Evolutionary conservation across 92 coral and sea anemone species (phyloP).

Genomic region (Siderastrea siderea): DNA sequence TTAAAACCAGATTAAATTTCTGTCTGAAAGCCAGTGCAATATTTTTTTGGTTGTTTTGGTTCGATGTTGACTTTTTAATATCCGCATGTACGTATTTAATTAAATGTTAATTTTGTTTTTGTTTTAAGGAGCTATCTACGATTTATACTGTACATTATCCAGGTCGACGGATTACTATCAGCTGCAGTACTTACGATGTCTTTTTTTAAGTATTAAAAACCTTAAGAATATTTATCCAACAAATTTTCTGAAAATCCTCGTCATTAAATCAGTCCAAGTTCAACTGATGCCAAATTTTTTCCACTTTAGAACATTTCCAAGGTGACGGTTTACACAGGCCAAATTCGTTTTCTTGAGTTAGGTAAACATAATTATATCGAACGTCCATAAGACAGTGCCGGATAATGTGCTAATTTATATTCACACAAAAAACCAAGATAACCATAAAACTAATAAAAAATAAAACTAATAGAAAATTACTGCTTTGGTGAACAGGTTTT

Average conservation of each 20-base stretch:
- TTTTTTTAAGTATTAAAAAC: not conserved
- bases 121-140: not conserved
- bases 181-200: too few relatives aligned
- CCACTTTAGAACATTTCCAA: not conserved
- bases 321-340: not conserved
- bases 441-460: not conserved
- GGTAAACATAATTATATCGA: slow-evolving; percentile 22
- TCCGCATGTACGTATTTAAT: not conserved
- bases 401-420: not conserved
- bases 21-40: too few relatives aligned
- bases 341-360: not conserved
- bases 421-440: not conserved
- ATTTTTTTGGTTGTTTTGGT: too few relatives aligned
- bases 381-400: not conserved
- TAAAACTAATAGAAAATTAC: not conserved
- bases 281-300: not conserved
- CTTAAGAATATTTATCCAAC: not conserved
- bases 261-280: not conserved
- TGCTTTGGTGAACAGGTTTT: not conserved
- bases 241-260: not conserved
- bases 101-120: not conserved
- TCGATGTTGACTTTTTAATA: not conserved
- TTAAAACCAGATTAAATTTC: too few relatives aligned
- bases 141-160: not conserved
- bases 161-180: not conserved